phyloP scores from a whole-genome alignment of 1,140 invertebrate genomes.

The Nilaparvata lugens region DNA sequence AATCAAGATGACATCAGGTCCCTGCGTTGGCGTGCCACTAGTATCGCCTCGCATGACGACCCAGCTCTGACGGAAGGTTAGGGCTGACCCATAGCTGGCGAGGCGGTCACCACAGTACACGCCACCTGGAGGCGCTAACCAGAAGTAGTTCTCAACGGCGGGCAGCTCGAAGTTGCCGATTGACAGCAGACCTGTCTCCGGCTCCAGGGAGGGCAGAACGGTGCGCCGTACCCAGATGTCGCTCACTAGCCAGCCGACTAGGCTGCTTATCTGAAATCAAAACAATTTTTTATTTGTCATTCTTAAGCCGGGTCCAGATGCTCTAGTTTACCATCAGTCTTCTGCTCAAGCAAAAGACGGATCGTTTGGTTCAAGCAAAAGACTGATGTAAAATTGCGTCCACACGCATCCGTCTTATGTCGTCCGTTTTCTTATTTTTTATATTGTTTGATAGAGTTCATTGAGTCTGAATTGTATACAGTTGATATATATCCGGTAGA shows the following conservation, averaged over 20 bases:
- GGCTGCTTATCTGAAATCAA: constrained; percentile 41
- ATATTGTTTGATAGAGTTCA: too few species aligned
- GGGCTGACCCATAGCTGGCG: constrained; percentile 72
- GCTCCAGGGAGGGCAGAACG: constrained; percentile 41
- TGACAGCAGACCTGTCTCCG: constrained; percentile 44
- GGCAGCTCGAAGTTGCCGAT: constrained; percentile 56
- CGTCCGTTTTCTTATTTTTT: too few species aligned
- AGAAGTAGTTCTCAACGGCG: constrained; percentile 72
- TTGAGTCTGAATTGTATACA: too few species aligned
- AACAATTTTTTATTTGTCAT: too few species aligned
- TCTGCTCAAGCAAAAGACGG: too few species aligned
- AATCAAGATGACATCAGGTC: constrained; percentile 79
- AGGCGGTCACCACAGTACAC: constrained; percentile 63
- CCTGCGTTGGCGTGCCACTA: constrained; percentile 70
- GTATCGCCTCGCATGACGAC: constrained; percentile 79
- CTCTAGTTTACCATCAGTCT: too few species aligned
- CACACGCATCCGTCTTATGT: too few species aligned
- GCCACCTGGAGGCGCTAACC: constrained; percentile 63
- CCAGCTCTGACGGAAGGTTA: constrained; percentile 73
- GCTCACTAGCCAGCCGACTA: constrained; percentile 52
- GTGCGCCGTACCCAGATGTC: constrained; percentile 46
- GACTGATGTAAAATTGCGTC: too few species aligned
- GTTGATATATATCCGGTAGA: too few species aligned
- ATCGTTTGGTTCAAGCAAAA: too few species aligned
- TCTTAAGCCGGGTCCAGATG: too few species aligned